Conservation (phyloP, 2,888 invertebrate genomes). For the Eristalis arbustorum region DNA sequence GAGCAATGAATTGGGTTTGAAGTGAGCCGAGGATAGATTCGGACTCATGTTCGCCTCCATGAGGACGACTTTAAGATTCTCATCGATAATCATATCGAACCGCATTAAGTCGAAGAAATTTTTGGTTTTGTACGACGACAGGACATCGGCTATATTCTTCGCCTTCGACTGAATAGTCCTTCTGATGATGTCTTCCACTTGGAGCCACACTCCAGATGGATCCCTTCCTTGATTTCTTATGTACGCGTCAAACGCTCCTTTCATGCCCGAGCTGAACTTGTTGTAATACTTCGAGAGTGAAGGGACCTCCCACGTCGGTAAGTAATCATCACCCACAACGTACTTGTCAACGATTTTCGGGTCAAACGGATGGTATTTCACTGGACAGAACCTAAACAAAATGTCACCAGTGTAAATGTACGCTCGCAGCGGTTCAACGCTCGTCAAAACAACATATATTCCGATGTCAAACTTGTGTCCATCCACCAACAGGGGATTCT, state of each 20-base stretch:
- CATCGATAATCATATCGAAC: constrained; percentile 95
- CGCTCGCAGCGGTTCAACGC: constrained; percentile 92
- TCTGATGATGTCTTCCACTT: constrained; percentile 89
- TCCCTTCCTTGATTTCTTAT: constrained; percentile 85
- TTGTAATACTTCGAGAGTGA: constrained; percentile 87
- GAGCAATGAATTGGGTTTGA: constrained; percentile 90
- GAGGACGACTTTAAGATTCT: constrained; percentile 90
- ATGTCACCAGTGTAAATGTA: constrained; percentile 95
- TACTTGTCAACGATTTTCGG: constrained; percentile 90
- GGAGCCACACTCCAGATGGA: constrained; percentile 88
- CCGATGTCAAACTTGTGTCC: constrained; percentile 98
- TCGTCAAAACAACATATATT: constrained; percentile 94
- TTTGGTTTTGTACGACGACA: constrained; percentile 81
- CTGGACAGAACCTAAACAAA: constrained; percentile 93
- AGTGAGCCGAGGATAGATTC: constrained; percentile 96
- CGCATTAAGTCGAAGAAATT: constrained; percentile 97
- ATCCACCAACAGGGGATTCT: constrained; percentile 93
- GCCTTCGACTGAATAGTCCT: constrained; percentile 87
- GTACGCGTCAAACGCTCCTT: constrained; percentile 91
- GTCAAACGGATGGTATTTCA: constrained; percentile 95
- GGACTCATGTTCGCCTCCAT: constrained; percentile 99
- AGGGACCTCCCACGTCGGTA: constrained; percentile 96
- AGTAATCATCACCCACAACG: constrained; percentile 95
- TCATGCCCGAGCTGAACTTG: constrained; percentile 89
- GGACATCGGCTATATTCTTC: constrained; percentile 83